Evolutionary conservation across 2,888 invertebrate species (phyloP).

Genomic region (Rotaria socialis): DNA sequence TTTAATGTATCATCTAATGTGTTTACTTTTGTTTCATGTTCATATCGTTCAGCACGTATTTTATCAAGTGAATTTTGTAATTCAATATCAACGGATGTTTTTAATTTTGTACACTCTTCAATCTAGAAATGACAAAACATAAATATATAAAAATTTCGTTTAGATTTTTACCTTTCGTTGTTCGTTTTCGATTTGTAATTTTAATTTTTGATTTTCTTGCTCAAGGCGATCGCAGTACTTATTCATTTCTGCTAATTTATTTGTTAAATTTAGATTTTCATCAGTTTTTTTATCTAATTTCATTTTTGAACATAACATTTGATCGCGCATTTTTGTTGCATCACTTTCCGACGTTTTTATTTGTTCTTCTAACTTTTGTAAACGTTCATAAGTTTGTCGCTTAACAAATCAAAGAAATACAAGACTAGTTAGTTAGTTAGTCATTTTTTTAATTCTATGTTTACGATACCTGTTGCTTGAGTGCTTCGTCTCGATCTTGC

Average conservation of each 20-base stretch:
- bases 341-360: neutral
- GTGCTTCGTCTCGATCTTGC: neutral
- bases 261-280: neutral
- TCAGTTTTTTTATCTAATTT: slow-evolving; percentile 10
- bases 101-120: slow-evolving; percentile 25
- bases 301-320: neutral
- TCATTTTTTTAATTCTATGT: too few species aligned
- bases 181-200: slow-evolving; percentile 20
- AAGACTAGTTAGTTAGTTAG: neutral
- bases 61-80: neutral
- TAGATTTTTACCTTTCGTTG: neutral
- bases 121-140: neutral
- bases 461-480: neutral
- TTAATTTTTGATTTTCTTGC: slow-evolving; percentile 36
- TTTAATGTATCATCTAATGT: neutral
- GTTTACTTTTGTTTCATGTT: slow-evolving; percentile 14
- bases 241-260: neutral
- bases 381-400: neutral
- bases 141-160: neutral
- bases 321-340: neutral
- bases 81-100: neutral
- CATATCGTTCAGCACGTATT: neutral
- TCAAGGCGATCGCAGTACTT: neutral
- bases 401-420: neutral
- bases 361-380: slow-evolving; percentile 19